Conservation (phyloP, 1,140 invertebrate genomes). For the Lepidotrigona ventralis region DNA sequence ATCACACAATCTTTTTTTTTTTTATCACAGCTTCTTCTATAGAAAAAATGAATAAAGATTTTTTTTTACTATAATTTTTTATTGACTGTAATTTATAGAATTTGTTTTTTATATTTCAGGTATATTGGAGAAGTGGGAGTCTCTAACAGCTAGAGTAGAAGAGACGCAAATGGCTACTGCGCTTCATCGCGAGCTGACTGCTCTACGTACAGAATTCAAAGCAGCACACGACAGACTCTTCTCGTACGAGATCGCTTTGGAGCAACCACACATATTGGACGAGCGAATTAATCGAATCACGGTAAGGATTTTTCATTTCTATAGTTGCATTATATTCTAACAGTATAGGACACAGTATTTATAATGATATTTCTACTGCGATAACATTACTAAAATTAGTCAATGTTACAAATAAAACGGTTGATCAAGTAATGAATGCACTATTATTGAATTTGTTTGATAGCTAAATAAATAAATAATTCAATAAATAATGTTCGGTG, state of each 20-base stretch:
- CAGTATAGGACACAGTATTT: not conserved
- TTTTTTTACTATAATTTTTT: not conserved
- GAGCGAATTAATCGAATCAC: constrained; percentile 80
- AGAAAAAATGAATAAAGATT: no score
- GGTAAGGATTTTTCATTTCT: constrained; percentile 73
- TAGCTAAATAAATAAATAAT: no score
- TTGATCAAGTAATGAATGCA: no score
- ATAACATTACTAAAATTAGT: not conserved
- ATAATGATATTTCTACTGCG: not conserved
- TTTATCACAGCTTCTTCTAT: not conserved
- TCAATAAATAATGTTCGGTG: no score
- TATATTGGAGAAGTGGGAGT: constrained; percentile 82
- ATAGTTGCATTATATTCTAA: not conserved
- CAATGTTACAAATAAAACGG: no score
- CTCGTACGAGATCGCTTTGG: constrained; percentile 73
- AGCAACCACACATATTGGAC: constrained; percentile 78
- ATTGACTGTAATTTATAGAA: not conserved
- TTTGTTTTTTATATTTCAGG: constrained; percentile 74
- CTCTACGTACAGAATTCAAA: constrained; percentile 74
- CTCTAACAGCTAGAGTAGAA: constrained; percentile 79
- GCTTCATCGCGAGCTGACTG: constrained; percentile 79
- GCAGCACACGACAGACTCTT: constrained; percentile 72
- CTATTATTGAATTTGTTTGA: no score
- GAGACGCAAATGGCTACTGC: constrained; percentile 79
- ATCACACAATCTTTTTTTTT: no score